phyloP scores from a whole-genome alignment of 2,797 vertebrate genomes.

The Spinus olivaceus region DNA sequence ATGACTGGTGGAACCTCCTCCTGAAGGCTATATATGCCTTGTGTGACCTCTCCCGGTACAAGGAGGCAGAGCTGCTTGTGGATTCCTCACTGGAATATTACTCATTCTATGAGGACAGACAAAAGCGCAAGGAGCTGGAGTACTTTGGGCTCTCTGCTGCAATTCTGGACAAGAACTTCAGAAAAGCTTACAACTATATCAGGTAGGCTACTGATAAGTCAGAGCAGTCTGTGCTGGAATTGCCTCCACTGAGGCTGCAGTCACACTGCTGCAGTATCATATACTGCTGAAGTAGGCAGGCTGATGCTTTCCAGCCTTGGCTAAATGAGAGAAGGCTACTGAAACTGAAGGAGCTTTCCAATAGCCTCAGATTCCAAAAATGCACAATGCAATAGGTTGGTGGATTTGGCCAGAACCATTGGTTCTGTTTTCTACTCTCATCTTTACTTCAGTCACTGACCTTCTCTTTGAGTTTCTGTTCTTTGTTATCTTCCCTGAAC shows the following conservation, averaged over 20 bases:
- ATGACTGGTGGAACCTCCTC: slow-evolving; percentile 97
- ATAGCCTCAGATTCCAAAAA: not conserved
- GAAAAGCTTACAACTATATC: slow-evolving; percentile 96
- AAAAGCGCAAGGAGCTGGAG: slow-evolving; percentile 92
- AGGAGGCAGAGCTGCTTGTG: slow-evolving; percentile 91
- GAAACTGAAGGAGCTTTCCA: not conserved
- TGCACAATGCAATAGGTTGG: too few species aligned
- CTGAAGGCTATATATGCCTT: slow-evolving; percentile 85
- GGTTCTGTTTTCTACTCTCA: not conserved
- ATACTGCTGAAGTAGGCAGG: not conserved
- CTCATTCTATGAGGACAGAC: slow-evolving; percentile 93
- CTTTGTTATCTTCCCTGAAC: not conserved
- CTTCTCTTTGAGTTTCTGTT: not conserved
- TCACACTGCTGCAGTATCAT: not conserved
- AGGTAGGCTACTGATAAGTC: slow-evolving; percentile 72
- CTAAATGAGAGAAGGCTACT: not conserved
- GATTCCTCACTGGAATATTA: slow-evolving; percentile 95
- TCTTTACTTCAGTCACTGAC: not conserved
- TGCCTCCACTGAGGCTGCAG: not conserved
- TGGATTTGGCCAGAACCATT: not conserved
- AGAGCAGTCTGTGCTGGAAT: not conserved
- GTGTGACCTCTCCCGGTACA: slow-evolving; percentile 85
- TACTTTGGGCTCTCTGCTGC: slow-evolving; percentile 93
- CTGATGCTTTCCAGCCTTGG: not conserved
- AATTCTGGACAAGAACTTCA: slow-evolving; percentile 90